Conservation (phyloP, 1,140 invertebrate genomes). For the Belonocnema kinseyi region DNA sequence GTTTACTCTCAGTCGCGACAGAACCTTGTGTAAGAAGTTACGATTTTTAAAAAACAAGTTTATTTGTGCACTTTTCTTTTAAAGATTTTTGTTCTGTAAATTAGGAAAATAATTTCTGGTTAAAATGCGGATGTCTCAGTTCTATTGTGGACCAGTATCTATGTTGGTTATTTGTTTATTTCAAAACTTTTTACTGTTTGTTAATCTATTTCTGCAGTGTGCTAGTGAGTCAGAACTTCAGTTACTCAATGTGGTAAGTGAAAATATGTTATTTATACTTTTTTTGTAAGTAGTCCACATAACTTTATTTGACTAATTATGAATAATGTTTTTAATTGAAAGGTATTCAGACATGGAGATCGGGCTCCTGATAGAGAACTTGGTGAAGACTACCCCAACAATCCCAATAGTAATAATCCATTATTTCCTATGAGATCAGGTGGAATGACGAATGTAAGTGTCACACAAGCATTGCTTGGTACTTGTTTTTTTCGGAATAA, state of each 20-base stretch:
- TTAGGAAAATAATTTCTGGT: background rate
- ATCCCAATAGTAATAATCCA: background rate
- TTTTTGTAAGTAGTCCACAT: too few relatives aligned
- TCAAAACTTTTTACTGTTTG: background rate
- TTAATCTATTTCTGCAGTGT: background rate
- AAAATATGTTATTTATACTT: background rate
- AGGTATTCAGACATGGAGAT: constrained; percentile 27
- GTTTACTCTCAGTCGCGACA: too few relatives aligned
- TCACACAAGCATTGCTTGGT: background rate
- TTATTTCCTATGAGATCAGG: constrained; percentile 22
- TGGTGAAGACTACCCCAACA: background rate
- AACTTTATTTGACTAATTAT: too few relatives aligned
- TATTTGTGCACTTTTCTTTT: too few relatives aligned
- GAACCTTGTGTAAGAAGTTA: too few relatives aligned
- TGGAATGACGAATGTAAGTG: constrained; percentile 3
- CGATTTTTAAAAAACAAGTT: too few relatives aligned
- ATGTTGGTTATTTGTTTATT: background rate
- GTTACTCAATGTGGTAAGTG: constrained; percentile 11
- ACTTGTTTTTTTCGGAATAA: background rate
- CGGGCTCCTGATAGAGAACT: constrained; percentile 18
- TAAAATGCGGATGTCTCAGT: background rate
- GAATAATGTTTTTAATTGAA: background rate
- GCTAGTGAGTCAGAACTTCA: background rate
- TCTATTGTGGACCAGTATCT: background rate
- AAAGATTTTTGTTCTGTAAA: background rate